phyloP scores from a whole-genome alignment of 2,113 vertebrate genomes.

The Menidia beryllina region DNA sequence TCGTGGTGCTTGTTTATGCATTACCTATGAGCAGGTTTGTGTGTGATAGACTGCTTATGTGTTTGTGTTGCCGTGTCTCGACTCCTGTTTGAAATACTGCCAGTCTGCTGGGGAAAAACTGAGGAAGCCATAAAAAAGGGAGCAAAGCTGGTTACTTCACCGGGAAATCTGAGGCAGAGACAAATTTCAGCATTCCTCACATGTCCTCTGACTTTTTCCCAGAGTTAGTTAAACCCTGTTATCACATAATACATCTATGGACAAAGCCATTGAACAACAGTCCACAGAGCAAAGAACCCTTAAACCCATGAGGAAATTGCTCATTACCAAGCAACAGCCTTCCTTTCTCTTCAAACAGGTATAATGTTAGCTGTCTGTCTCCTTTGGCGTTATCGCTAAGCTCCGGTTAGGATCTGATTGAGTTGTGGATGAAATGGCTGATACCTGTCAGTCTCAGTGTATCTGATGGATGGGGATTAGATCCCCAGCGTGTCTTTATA shows the following conservation, averaged over 20 bases:
- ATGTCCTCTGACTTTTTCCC: conserved; percentile 35
- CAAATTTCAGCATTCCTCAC: conserved; percentile 36
- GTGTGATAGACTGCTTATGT: background rate
- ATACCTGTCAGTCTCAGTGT: conserved; percentile 55
- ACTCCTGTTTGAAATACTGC: conserved; percentile 22
- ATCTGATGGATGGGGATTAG: conserved; percentile 51
- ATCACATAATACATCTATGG: conserved; percentile 45
- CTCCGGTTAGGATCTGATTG: conserved; percentile 59
- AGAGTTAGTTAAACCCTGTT: conserved; percentile 58
- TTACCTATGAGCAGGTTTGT: conserved; percentile 32
- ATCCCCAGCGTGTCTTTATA: conserved; percentile 22
- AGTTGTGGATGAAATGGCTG: conserved; percentile 60
- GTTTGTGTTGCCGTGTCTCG: conserved; percentile 20
- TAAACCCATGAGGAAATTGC: conserved; percentile 64
- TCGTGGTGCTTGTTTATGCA: conserved; percentile 36
- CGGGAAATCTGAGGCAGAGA: conserved; percentile 40
- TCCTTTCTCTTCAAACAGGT: conserved; percentile 41
- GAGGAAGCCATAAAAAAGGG: conserved; percentile 41
- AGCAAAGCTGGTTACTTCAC: conserved; percentile 37
- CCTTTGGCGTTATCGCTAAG: conserved; percentile 36
- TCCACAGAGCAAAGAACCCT: conserved; percentile 35
- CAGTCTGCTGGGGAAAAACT: conserved; percentile 26
- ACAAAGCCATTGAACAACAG: conserved; percentile 25
- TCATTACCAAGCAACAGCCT: conserved; percentile 48
- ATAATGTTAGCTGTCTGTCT: conserved; percentile 40